Conservation (phyloP, 1,140 invertebrate genomes). For the Grapholita molesta region DNA sequence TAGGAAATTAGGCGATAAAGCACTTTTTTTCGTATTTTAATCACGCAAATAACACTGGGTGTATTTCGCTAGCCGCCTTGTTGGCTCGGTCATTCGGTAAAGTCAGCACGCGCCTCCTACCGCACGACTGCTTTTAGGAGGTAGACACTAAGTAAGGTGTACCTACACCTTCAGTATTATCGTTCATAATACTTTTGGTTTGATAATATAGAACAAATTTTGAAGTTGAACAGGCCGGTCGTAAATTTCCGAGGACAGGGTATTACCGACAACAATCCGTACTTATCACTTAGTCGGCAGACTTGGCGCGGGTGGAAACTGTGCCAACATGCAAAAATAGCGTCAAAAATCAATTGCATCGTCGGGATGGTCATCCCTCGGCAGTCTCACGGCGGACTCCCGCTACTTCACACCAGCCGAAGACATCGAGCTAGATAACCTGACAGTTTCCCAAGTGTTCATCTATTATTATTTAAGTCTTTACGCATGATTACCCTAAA, state of each 20-base stretch:
- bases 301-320: slow-evolving; percentile 28
- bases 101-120: neutral
- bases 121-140: neutral
- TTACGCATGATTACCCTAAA: neutral
- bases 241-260: neutral
- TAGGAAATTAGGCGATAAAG: slow-evolving; percentile 4
- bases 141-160: too few relatives aligned
- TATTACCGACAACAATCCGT: neutral
- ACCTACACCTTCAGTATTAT: too few relatives aligned
- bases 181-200: too few relatives aligned
- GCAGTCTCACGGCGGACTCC: slow-evolving; percentile 51
- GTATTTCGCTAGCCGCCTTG: neutral
- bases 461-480: too few relatives aligned
- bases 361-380: slow-evolving; percentile 41
- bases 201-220: too few relatives aligned
- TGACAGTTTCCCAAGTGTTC: neutral
- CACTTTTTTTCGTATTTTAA: neutral
- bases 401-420: slow-evolving; percentile 37
- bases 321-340: slow-evolving; percentile 64
- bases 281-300: slow-evolving; percentile 21
- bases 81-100: neutral
- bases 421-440: neutral
- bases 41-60: neutral
- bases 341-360: slow-evolving; percentile 61
- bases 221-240: neutral